Base-by-base conservation (phyloP, 2,113 vertebrate species). In the Ceyx margarethae region DNA sequence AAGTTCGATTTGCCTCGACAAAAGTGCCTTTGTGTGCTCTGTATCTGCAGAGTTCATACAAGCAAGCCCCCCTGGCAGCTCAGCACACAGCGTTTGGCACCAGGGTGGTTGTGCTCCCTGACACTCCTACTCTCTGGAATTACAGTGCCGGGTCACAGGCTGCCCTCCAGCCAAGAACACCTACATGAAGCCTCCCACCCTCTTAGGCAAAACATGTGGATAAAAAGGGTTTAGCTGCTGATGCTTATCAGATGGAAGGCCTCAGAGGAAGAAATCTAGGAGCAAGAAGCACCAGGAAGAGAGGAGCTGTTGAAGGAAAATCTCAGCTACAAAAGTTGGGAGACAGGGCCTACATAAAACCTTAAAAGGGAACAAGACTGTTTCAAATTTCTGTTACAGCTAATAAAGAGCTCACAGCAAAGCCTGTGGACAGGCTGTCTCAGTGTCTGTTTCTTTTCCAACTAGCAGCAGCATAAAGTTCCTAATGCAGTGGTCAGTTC, bases 11-110 rank as follows among this genome's bases (percentile, higher is more conserved):
- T 81, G 57, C 58, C 72, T 53, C 29, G 42, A 94, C 91, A 94
- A 87, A 95, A 85, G 65, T 66, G 50, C 67, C 79, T 92, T 83
- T 95, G 90, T 89, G 60, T 35, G 26, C 35, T 80, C 67, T n/a
- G 29, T 64, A 58, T 22, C 74, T 50, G 46, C 43, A 33, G 43
- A 72, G 46, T 29, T 71, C 67, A 22, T 14, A 15, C 10, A 66
- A 76, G 46, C 28, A 28, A 85, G 35, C 33, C 13, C 64, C 40
- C 79, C 9, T 13, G 37, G 78, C 26, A 18, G 53, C 57, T 54
- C 88, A 2, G 46, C 5, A 6, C 2, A 22, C 78, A 23, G 35
- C 45, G 6, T 13, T 69, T 66, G 68, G 88, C 79, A 35, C 1
- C 0, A 0, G 31, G 33, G 17, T 14, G 12, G 31, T 18, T 2